These are phyloP conservation scores for Regulus satrapa DNA, from an alignment of 2,113 vertebrate species.

Conservation along the genomic window DNA sequence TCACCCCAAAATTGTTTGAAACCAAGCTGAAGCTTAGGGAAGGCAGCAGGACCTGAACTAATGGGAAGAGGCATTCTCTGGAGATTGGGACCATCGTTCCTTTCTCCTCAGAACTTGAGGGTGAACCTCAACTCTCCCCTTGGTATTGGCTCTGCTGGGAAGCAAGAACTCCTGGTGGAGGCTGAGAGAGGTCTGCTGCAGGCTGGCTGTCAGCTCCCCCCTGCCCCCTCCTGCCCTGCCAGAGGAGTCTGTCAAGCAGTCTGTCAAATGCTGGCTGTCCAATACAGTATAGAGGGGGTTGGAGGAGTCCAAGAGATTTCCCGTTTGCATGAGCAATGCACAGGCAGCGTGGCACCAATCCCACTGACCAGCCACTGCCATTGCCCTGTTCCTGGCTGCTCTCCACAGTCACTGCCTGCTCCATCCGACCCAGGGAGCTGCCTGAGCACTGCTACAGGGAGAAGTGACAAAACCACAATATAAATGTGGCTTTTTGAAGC, in stretches of 20 bases:
- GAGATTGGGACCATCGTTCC: rapidly evolving
- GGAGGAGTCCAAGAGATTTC: not conserved
- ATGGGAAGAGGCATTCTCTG: not conserved
- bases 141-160: not conserved
- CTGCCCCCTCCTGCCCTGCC: not conserved
- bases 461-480: constrained; percentile 43
- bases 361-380: not conserved
- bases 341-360: rapidly evolving
- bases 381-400: not conserved
- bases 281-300: rapidly evolving
- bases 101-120: not conserved
- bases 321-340: rapidly evolving
- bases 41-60: not conserved
- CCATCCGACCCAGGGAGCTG: not conserved
- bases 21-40: not conserved
- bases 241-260: too few species aligned
- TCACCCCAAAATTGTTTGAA: not conserved
- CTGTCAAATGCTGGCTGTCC: not conserved
- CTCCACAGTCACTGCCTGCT: not conserved
- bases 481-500: constrained; percentile 35
- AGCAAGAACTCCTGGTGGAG: not conserved
- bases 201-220: not conserved
- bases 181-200: not conserved
- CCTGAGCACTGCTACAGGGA: constrained; percentile 23
- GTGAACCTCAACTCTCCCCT: not conserved